phyloP scores from a whole-genome alignment of 1,140 invertebrate genomes.

The Drosophila quadrilineata region DNA sequence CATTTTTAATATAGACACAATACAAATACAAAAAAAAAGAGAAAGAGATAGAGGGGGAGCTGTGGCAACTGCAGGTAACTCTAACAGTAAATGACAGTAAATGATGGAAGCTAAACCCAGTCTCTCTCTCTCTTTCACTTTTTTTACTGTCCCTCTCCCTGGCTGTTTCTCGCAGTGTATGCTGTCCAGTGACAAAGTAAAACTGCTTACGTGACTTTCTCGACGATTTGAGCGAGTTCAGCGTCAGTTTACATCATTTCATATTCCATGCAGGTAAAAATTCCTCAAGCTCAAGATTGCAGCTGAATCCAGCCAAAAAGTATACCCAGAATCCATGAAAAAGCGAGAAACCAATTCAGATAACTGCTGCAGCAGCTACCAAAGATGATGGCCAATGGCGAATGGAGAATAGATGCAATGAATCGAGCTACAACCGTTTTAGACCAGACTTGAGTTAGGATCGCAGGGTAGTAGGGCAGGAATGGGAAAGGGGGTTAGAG shows the following conservation, averaged over 20 bases:
- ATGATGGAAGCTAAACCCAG: conserved; percentile 65
- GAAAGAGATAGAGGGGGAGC: neutral
- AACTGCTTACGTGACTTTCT: conserved; percentile 69
- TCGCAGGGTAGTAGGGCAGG: neutral
- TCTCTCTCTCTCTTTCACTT: no score
- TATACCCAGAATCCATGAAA: conserved; percentile 57
- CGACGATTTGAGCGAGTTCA: conserved; percentile 2
- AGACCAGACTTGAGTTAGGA: no score
- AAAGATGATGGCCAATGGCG: no score
- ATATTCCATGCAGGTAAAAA: conserved; percentile 71
- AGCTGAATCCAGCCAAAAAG: conserved; percentile 30
- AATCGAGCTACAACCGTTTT: conserved; percentile 56
- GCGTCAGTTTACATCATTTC: conserved; percentile 59
- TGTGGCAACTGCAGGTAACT: conserved; percentile 50
- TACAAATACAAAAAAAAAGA: conserved; percentile 24
- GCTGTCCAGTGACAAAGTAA: conserved; percentile 62
- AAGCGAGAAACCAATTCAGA: conserved; percentile 74
- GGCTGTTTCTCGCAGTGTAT: no score
- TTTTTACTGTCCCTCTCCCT: no score
- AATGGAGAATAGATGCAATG: conserved; percentile 59
- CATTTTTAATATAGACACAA: conserved; percentile 45
- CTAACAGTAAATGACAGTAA: conserved; percentile 73
- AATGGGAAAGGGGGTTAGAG: conserved; percentile 1
- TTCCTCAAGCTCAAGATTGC: conserved; percentile 60
- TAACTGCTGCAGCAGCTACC: conserved; percentile 55